Base-by-base conservation (phyloP, 2,888 invertebrate species). In the Eumacrocentrus americanus region DNA sequence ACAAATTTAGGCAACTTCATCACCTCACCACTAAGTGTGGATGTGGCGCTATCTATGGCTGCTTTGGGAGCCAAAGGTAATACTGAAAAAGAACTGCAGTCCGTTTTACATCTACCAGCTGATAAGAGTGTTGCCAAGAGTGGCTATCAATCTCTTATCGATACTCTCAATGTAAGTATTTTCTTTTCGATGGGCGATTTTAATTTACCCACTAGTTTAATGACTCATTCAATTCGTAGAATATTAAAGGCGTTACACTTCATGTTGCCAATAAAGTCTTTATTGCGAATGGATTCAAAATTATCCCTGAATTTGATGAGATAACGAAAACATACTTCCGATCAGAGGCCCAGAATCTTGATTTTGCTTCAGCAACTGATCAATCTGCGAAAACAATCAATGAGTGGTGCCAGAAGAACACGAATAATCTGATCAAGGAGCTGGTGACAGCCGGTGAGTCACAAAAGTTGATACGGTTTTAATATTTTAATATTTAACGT, bases 381-480 rank as follows among this genome's bases (percentile, higher is more conserved):
- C n/a, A 44, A 9, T 67, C 81, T 1, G 80, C 82, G 1, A 64
- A 76, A 2, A 78, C 75, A 0, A 94, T 98, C 42, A 97, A 97
- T 74, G 69, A 79, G 37, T 95, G 95, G 92, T 92, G 86, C 29
- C 88, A 89, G 72, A 77, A 85, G 3, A 86, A 91, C 73, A 97
- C 97, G 0, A 88, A 91, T 54, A 81, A 89, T 6, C 92, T 89
- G 78, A 96, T 98, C 57, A 87, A 88, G 67, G 84, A 94, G 70
- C 82, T 97, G 1, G 80, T 97, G 44, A 76, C 83, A 2, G 14
- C 85, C 1, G 82, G 84, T 82, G 63, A 48, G 61, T 60, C 35
- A 29, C n/a, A n/a, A n/a, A n/a, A n/a, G n/a, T n/a, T n/a, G n/a
- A n/a, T n/a, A n/a, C n/a, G n/a, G n/a, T n/a, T n/a, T n/a, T n/a